Evolutionary conservation across 2,797 vertebrate species (phyloP), one percentile per base, ranked within the genome.

Genomic region (Notolabrus celidotus): DNA sequence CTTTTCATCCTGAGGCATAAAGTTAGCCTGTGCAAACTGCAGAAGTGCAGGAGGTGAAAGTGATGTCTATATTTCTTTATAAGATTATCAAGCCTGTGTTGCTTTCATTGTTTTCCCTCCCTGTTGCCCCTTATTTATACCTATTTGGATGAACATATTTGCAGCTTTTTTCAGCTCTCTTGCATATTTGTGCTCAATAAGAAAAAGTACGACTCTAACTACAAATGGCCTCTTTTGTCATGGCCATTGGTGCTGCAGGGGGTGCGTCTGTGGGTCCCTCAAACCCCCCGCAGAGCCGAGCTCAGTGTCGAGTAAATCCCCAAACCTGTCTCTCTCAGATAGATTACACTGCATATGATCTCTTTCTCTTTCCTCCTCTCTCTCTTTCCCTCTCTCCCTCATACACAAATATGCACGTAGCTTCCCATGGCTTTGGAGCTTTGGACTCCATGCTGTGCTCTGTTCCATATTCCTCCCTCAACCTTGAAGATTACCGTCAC

Each of bases 251-350:
- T 68, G 59, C 70, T 71, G 79, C 66, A 67, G 78, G 49, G 64
- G 63, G 67, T 77, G 62, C 76, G 77, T 81, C 58, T 72, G 41
- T 38, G 51, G 49, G 56, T 46, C 47, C 61, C 46, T 49, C 8
- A 27, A 53, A 70, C 80, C 80, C 88, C 45, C 73, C 33, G 69
- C 74, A 60, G 82, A 65, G 88, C 59, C 57, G 25, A 70, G 61
- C 82, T 68, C 77, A 54, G 55, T 71, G 71, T 84, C 74, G 72
- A 77, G 73, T 75, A 85, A 88, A 88, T 88, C 83, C 84, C 38
- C 68, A 80, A 71, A 78, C 77, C 79, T 74, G 67, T 82, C 82
- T 82, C 67, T 67, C 62, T 69, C 72, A 68, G 58, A 84, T 75
- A 77, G 62, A 89, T 84, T 83, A 78, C 36, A 47, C 51, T 74